These are phyloP conservation scores for Drosophila limbata DNA, from an alignment of 2,888 invertebrate species.

Conservation along the genomic window DNA sequence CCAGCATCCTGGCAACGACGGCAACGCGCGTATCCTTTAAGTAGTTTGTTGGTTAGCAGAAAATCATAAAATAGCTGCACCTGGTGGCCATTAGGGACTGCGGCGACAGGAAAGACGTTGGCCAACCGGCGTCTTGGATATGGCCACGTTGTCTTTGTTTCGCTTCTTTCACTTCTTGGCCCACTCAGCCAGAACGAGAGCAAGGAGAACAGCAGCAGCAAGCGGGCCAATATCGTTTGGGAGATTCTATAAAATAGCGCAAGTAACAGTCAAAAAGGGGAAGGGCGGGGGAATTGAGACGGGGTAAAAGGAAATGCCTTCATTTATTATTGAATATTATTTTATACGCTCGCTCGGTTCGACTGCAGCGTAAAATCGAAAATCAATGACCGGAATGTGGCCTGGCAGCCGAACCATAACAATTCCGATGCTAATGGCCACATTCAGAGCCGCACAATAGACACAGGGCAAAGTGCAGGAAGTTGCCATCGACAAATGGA, in stretches of 20 bases:
- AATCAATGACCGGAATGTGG: slow-evolving; percentile 76
- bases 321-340: slow-evolving; percentile 81
- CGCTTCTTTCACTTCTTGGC: slow-evolving; percentile 38
- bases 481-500: slow-evolving; percentile 67
- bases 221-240: slow-evolving; percentile 63
- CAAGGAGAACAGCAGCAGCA: slow-evolving; percentile 11
- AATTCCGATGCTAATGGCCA: slow-evolving; percentile 74
- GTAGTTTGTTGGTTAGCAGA: slow-evolving; percentile 75
- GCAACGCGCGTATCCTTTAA: slow-evolving; percentile 66
- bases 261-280: slow-evolving; percentile 37
- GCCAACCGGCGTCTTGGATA: slow-evolving; percentile 52
- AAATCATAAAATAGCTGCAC: slow-evolving; percentile 78
- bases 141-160: slow-evolving; percentile 65
- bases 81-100: slow-evolving; percentile 76
- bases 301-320: slow-evolving; percentile 73
- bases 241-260: slow-evolving; percentile 66
- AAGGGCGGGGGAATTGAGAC: slow-evolving; percentile 7
- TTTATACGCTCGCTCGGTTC: slow-evolving; percentile 72
- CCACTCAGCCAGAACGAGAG: slow-evolving; percentile 51
- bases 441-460: slow-evolving; percentile 55
- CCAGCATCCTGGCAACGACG: slow-evolving; percentile 36
- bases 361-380: slow-evolving; percentile 75
- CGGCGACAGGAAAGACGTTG: slow-evolving; percentile 49
- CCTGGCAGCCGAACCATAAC: slow-evolving; percentile 66
- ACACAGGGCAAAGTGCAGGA: slow-evolving; percentile 67